Conservation (phyloP, 2,797 vertebrate genomes). For the Pangasius larnaudii region DNA sequence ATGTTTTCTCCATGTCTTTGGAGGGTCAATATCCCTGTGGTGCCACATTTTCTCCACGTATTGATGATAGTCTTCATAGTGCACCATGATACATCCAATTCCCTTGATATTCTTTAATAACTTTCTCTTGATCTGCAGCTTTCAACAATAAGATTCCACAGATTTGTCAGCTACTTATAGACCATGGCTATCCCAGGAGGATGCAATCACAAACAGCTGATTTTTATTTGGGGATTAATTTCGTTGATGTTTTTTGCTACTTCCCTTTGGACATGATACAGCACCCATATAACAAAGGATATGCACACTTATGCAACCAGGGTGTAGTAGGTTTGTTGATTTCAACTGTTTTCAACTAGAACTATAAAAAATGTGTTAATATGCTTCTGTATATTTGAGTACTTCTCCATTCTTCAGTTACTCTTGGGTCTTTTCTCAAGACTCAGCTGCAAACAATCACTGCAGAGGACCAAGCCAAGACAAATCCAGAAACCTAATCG, state of each 20-base stretch:
- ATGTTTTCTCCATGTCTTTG: neutral
- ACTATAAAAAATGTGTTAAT: neutral
- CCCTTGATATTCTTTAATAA: neutral
- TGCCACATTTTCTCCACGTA: neutral
- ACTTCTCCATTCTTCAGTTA: neutral
- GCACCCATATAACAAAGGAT: neutral
- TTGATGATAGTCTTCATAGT: neutral
- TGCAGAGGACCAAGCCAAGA: neutral
- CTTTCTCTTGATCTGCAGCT: neutral
- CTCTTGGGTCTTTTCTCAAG: neutral
- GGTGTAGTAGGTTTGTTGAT: neutral
- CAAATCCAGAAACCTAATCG: slow-evolving; percentile 8
- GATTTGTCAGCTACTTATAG: neutral
- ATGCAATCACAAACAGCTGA: neutral
- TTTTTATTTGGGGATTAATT: neutral
- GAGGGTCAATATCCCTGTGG: neutral
- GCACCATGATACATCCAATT: neutral
- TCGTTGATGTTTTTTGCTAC: neutral
- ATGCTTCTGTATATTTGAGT: neutral
- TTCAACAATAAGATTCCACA: neutral
- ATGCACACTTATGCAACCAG: neutral
- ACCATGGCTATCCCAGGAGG: neutral
- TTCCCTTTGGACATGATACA: neutral
- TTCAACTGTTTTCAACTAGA: neutral
- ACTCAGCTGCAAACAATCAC: slow-evolving; percentile 12